Base-by-base conservation (phyloP, 1,140 invertebrate species). In the Bombus consobrinus region DNA sequence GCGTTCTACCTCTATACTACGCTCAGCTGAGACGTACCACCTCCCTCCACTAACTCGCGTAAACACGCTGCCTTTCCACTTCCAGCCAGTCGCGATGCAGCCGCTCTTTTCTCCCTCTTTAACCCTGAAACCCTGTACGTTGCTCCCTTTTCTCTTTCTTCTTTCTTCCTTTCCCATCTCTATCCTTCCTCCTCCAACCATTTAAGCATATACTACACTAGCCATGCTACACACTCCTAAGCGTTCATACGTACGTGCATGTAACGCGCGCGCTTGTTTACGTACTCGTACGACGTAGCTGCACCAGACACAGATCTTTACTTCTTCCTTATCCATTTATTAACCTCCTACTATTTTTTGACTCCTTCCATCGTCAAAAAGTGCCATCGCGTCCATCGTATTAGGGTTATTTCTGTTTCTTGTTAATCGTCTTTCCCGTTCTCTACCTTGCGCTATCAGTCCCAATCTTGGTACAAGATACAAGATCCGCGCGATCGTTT, bases 21-120 rank as follows among this genome's bases (percentile, higher is more conserved):
- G 92, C 93, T 94, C 94, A 94, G 94, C 94, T 94, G 94, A 93
- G 93, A 92, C 88, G 9, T 75, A 66, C 85, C 83, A 34, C 43
- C 41, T 83, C 79, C 82, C 93, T 88, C 92, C 88, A 86, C 34
- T 72, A 79, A 64, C 66, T 25, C 89, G 71, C 81, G 73, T 81
- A 59, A 62, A 69, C 87, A 84, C 84, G 73, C 71, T 72, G 85
- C 82, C 47, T 18, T 22, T 53, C 72, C 87, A 39, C 10, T 22
- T 53, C 72, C 87, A 39, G 72, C 93, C 92, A 92, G 91, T 93
- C 75, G 77, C 81, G 59, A 74, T 69, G 81, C 87, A 82, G 87
- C 79, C 74, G 66, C 81, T 73, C 81, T 83, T 75, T 81, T 82
- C 64, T 87, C 86, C 87, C 85, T 85, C 86, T 79, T 88, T 87